These are phyloP conservation scores for Philereme transversata DNA, from an alignment of 2,888 invertebrate genomes.

Conservation along the genomic window DNA sequence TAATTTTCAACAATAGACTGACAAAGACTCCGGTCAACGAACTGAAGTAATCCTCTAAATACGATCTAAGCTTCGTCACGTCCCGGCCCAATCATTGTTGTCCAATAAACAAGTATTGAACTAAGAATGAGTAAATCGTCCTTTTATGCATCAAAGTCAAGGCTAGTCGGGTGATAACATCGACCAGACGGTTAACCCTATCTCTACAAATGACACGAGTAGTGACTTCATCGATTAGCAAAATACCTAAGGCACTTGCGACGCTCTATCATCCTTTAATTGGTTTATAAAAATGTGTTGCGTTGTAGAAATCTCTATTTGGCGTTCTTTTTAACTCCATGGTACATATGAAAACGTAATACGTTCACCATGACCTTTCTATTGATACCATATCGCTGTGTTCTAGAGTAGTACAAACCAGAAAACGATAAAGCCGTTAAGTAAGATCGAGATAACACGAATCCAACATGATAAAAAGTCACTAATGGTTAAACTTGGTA, in stretches of 20 bases:
- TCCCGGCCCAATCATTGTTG: slow-evolving; percentile 15
- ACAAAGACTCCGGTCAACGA: slow-evolving; percentile 1
- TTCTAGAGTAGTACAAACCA: too few relatives aligned
- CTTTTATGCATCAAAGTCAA: slow-evolving; percentile 37
- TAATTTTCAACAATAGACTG: slow-evolving; percentile 1
- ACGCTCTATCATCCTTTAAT: not conserved
- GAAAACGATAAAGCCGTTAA: too few relatives aligned
- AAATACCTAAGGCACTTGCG: slow-evolving; percentile 7
- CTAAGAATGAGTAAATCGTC: slow-evolving; percentile 16
- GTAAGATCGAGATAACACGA: too few relatives aligned
- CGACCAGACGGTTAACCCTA: slow-evolving; percentile 17
- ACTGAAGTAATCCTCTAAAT: slow-evolving; percentile 4
- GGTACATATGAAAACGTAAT: too few relatives aligned
- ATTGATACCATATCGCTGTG: too few relatives aligned
- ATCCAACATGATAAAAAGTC: too few relatives aligned
- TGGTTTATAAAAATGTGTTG: too few relatives aligned
- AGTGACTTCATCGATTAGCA: not conserved
- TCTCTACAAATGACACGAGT: not conserved
- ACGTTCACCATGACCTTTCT: too few relatives aligned
- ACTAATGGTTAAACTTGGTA: too few relatives aligned
- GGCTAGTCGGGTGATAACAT: slow-evolving; percentile 41
- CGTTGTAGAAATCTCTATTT: too few relatives aligned
- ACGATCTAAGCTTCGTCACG: slow-evolving; percentile 11
- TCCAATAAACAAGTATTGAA: slow-evolving; percentile 23
- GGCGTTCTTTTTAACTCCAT: too few relatives aligned